A percentile compares a stretch with the other conserved stretches of the same genome.
Conservation (phyloP, 2,797 vertebrate species). For the Varecia variegata region DNA sequence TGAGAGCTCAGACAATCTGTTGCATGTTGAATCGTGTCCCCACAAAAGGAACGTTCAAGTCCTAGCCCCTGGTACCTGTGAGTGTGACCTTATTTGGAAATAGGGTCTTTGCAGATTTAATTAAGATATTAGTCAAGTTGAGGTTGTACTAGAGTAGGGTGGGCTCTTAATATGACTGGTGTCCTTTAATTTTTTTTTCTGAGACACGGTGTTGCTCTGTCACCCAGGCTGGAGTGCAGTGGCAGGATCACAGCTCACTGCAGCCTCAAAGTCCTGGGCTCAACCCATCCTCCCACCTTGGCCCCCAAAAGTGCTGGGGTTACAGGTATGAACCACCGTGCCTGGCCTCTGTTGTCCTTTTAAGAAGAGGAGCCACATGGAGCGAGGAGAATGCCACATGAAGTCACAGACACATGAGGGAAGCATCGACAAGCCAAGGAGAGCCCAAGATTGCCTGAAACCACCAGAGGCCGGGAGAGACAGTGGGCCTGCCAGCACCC, state of each 20-base stretch:
- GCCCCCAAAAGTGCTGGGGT: neutral
- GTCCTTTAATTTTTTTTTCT: neutral
- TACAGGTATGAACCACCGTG: too few species aligned
- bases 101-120: neutral
- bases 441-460: neutral
- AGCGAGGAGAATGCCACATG: neutral
- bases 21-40: neutral
- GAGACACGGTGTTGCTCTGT: neutral
- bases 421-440: too few species aligned
- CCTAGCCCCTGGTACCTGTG: neutral
- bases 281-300: too few species aligned
- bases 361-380: neutral
- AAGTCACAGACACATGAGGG: neutral
- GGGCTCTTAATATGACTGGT: neutral
- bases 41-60: accelerated
- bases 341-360: neutral
- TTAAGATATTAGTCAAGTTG: neutral
- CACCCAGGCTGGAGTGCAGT: neutral
- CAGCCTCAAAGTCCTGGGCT: neutral
- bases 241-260: neutral
- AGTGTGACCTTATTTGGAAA: neutral
- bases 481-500: neutral
- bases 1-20: neutral
- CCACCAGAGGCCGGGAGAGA: neutral
- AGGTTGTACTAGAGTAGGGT: too few species aligned